These are phyloP conservation scores for Microhierax caerulescens DNA, from an alignment of 2,797 vertebrate species.

Conservation along the genomic window DNA sequence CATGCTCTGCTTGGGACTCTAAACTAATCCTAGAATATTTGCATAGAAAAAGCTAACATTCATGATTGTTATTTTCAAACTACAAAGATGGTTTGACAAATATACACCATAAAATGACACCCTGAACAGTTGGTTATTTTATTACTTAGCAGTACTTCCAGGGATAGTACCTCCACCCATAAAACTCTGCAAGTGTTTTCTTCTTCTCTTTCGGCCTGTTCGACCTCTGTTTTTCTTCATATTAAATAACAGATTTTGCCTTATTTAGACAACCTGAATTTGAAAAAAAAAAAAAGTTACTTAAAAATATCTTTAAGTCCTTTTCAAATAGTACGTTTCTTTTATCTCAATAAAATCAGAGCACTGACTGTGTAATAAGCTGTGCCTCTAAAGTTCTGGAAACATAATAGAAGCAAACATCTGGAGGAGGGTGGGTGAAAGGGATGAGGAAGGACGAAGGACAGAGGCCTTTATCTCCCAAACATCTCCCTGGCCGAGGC, in stretches of 20 bases:
- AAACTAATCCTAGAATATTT: background rate
- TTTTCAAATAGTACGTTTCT: background rate
- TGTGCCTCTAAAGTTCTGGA: background rate
- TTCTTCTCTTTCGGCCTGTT: slow-evolving; percentile 67
- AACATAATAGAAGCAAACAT: background rate
- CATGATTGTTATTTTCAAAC: background rate
- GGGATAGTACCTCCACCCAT: slow-evolving; percentile 56
- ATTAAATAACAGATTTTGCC: background rate
- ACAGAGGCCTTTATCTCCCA: background rate
- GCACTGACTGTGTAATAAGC: background rate
- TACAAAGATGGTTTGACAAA: background rate
- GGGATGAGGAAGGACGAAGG: background rate
- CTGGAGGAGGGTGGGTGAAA: fast-evolving
- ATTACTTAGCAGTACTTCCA: background rate
- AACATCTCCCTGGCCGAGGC: background rate
- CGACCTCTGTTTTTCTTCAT: slow-evolving; percentile 74
- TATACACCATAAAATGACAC: background rate
- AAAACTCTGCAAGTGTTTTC: slow-evolving; percentile 1
- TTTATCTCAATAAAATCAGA: background rate
- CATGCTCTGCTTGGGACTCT: background rate
- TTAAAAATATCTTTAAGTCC: background rate
- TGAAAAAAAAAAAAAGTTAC: background rate
- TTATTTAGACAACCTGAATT: background rate
- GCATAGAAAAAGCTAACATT: background rate
- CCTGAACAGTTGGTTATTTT: background rate